These are phyloP conservation scores for Poecile atricapillus DNA, from an alignment of 2,113 vertebrate species.

Conservation along the genomic window DNA sequence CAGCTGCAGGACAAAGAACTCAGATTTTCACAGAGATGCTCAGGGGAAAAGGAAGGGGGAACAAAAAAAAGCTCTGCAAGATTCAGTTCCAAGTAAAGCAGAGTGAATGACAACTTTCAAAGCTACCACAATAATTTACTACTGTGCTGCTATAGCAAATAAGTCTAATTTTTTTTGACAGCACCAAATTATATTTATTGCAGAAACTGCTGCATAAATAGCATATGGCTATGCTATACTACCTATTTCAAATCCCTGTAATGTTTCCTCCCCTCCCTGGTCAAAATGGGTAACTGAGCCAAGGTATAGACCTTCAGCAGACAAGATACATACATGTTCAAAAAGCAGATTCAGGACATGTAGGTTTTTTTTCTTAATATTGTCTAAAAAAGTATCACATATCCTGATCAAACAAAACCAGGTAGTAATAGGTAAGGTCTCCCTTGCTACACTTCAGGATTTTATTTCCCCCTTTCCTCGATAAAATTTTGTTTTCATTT, in stretches of 20 bases:
- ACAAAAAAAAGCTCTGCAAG: constrained; percentile 5
- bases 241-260: constrained; percentile 77
- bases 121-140: constrained; percentile 76
- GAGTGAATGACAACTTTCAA: constrained; percentile 77
- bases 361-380: constrained; percentile 30
- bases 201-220: constrained; percentile 82
- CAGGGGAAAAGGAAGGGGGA: background rate
- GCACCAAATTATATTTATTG: constrained; percentile 81
- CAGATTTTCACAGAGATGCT: constrained; percentile 60
- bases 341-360: constrained; percentile 62
- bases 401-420: background rate
- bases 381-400: background rate
- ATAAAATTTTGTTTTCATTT: constrained; percentile 4
- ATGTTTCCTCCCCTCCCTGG: constrained; percentile 64
- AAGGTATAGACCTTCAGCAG: constrained; percentile 71
- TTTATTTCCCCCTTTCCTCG: background rate
- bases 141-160: constrained; percentile 79
- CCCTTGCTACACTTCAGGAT: background rate
- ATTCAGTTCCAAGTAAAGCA: constrained; percentile 59
- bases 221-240: constrained; percentile 79
- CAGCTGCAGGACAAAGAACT: constrained; percentile 70
- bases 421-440: background rate
- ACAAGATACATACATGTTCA: constrained; percentile 52
- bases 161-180: constrained; percentile 81
- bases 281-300: constrained; percentile 72